Percentiles rank a stretch among this genome's conserved stretches.
Evolutionary conservation across 2,113 vertebrate genomes (phyloP).

Genomic region (Platichthys stellatus): DNA sequence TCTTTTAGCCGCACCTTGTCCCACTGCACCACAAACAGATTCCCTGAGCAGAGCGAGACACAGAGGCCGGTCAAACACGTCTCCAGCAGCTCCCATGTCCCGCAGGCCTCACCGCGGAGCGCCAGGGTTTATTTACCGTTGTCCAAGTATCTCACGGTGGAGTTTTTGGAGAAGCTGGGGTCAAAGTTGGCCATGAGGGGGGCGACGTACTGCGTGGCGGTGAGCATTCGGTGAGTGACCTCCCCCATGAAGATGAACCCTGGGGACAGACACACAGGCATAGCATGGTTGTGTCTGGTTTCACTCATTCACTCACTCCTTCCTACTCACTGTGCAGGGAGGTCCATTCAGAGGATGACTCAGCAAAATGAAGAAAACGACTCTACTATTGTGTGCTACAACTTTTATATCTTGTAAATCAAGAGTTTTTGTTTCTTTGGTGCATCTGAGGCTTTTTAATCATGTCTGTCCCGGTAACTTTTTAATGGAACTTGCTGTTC

Average conservation of each 20-base stretch:
- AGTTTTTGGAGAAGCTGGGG: conserved; percentile 91
- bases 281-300: too few relatives aligned
- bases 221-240: conserved; percentile 94
- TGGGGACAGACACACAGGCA: conserved; percentile 53
- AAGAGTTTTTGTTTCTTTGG: too few relatives aligned
- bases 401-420: too few relatives aligned
- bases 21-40: conserved; percentile 91
- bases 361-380: too few relatives aligned
- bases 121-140: conserved; percentile 85
- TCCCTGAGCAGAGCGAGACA: conserved; percentile 78
- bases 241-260: conserved; percentile 96
- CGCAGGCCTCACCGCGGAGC: background rate
- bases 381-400: too few relatives aligned
- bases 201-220: conserved; percentile 93
- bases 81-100: background rate
- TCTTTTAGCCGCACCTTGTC: conserved; percentile 89
- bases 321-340: too few relatives aligned
- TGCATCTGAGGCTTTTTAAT: too few relatives aligned
- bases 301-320: too few relatives aligned
- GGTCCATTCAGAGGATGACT: too few relatives aligned
- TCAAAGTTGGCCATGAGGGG: conserved; percentile 99
- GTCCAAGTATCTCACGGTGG: conserved; percentile 91
- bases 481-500: too few relatives aligned
- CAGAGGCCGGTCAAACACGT: conserved; percentile 10
- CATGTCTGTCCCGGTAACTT: too few relatives aligned